Evolutionary conservation across 2,888 invertebrate species (phyloP).

Genomic region (Cremastinae sp.): DNA sequence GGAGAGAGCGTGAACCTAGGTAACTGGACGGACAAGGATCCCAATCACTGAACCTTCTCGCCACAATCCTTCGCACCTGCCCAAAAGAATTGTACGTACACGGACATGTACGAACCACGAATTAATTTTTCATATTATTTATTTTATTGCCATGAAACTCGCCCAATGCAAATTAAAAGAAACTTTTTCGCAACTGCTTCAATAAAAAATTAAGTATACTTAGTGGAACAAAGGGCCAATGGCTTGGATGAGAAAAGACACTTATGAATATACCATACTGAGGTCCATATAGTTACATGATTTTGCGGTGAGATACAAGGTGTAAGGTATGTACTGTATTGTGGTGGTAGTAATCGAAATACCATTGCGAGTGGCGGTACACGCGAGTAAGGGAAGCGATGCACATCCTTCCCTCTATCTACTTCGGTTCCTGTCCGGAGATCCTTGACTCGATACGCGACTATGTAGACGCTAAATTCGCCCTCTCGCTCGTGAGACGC

Average conservation of each 20-base stretch:
- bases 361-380: constrained; percentile 18
- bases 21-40: constrained; percentile 42
- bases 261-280: background rate
- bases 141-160: no score
- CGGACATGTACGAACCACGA: constrained; percentile 34
- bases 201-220: no score
- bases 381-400: constrained; percentile 33
- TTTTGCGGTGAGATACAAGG: constrained; percentile 10
- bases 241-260: background rate
- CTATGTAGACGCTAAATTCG: constrained; percentile 31
- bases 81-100: constrained; percentile 26
- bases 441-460: no score
- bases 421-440: constrained; percentile 40
- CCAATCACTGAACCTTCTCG: constrained; percentile 37
- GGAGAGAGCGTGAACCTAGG: constrained; percentile 18
- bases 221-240: no score
- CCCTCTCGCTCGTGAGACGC: constrained; percentile 50
- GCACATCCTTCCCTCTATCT: constrained; percentile 22
- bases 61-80: constrained; percentile 28
- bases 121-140: no score
- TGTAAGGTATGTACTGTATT: constrained; percentile 14
- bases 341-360: constrained; percentile 41
- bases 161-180: no score
- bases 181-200: no score
- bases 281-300: constrained; percentile 5